phyloP scores from a whole-genome alignment of 2,888 invertebrate genomes.

The Philonicus albiceps region DNA sequence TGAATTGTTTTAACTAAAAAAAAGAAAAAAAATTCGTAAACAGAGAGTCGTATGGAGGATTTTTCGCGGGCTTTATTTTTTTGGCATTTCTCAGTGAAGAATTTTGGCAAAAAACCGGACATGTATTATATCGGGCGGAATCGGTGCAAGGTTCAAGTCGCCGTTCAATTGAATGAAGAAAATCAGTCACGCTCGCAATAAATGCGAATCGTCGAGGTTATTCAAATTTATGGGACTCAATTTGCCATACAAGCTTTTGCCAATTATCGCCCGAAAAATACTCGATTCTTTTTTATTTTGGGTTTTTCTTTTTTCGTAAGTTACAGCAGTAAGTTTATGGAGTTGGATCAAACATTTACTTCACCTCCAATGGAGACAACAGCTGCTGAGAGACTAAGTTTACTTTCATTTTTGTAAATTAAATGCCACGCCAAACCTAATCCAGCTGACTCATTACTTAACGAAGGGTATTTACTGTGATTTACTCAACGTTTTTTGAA shows the following conservation, averaged over 20 bases:
- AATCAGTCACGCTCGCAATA: neutral
- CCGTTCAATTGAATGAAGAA: neutral
- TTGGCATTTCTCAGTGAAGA: neutral
- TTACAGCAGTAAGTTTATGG: neutral
- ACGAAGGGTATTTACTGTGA: neutral
- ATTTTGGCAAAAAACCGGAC: neutral
- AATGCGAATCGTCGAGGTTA: neutral
- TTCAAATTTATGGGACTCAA: neutral
- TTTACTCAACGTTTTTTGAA: neutral
- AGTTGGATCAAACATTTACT: neutral
- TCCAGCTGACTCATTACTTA: neutral
- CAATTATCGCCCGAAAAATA: neutral
- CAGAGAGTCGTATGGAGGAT: neutral
- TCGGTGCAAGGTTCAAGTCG: neutral
- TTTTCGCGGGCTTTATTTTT: neutral
- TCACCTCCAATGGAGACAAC: neutral
- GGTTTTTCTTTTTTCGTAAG: neutral
- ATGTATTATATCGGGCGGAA: neutral
- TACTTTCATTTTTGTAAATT: neutral
- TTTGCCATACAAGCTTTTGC: neutral
- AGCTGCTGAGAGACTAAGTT: neutral
- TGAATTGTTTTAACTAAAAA: neutral
- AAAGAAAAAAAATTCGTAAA: neutral
- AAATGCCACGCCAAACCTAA: neutral
- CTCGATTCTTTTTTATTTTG: neutral